Conservation (phyloP, 2,888 invertebrate genomes). For the Mesochorus sp. region DNA sequence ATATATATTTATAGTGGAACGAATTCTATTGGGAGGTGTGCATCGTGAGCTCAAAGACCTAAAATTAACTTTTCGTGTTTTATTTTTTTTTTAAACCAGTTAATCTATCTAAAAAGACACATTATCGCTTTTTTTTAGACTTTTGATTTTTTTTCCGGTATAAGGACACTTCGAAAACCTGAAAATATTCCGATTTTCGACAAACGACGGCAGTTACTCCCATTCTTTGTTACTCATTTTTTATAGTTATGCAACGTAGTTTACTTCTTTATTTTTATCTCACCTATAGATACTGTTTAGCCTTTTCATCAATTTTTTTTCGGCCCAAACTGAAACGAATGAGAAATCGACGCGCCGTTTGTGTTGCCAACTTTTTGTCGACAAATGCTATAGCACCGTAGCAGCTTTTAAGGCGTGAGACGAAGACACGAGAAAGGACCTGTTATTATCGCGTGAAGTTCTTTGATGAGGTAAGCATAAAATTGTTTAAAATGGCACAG, state of each 20-base stretch:
- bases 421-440: constrained; percentile 55
- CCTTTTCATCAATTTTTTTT: background rate
- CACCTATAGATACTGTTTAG: background rate
- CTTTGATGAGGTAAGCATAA: constrained; percentile 68
- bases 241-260: constrained; percentile 31
- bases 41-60: constrained; percentile 36
- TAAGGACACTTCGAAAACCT: constrained; percentile 63
- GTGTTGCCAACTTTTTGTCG: constrained; percentile 67
- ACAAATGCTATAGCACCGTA: constrained; percentile 11
- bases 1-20: background rate
- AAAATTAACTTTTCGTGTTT: constrained; percentile 14
- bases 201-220: constrained; percentile 64
- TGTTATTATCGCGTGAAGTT: constrained; percentile 74
- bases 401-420: constrained; percentile 5
- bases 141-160: constrained; percentile 1
- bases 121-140: constrained; percentile 6
- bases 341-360: constrained; percentile 42
- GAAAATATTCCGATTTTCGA: constrained; percentile 71
- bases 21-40: constrained; percentile 34
- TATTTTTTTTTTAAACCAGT: constrained; percentile 17
- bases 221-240: constrained; percentile 33
- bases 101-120: background rate
- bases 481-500: constrained; percentile 60
- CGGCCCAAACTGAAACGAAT: constrained; percentile 16
- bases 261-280: background rate